A percentile compares a stretch with the other conserved stretches of the same genome.
Evolutionary conservation across 2,888 invertebrate genomes (phyloP).

Genomic region (Netelia melanura): DNA sequence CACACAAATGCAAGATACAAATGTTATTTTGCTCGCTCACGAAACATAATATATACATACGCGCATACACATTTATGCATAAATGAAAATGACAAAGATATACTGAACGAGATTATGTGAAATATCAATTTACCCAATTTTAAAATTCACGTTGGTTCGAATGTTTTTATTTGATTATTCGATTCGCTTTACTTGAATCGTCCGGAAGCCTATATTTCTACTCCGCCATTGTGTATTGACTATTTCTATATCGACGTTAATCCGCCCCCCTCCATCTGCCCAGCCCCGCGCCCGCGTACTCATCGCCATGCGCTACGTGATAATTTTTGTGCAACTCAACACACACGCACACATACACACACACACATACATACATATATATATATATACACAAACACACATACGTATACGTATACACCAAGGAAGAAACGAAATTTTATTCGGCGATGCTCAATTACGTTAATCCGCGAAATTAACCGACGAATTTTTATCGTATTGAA

Average conservation of each 20-base stretch:
- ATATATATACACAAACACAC: not conserved
- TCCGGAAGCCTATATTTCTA: constrained; percentile 61
- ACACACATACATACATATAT: not conserved
- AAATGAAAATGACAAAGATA: constrained; percentile 39
- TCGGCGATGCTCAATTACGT: constrained; percentile 66
- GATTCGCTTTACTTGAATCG: constrained; percentile 54
- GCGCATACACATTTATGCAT: not conserved
- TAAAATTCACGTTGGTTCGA: constrained; percentile 50
- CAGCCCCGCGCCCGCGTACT: not conserved
- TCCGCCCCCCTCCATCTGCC: constrained; percentile 3
- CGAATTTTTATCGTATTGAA: constrained; percentile 36
- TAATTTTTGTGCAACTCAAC: constrained; percentile 20
- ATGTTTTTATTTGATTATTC: not conserved
- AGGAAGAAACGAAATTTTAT: constrained; percentile 14
- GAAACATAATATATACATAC: constrained; percentile 38
- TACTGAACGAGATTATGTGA: constrained; percentile 57
- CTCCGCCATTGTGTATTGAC: constrained; percentile 59
- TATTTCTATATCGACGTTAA: constrained; percentile 61
- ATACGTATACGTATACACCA: not conserved
- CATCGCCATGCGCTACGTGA: constrained; percentile 55
- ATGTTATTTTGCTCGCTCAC: constrained; percentile 61
- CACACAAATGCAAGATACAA: constrained; percentile 11
- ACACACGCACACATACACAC: not conserved
- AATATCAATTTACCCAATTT: constrained; percentile 48
- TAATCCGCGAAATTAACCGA: constrained; percentile 50